A percentile compares a stretch with the other conserved stretches of the same genome.
Conservation (phyloP, 2,888 invertebrate species). For the Trachelus troglodyta region DNA sequence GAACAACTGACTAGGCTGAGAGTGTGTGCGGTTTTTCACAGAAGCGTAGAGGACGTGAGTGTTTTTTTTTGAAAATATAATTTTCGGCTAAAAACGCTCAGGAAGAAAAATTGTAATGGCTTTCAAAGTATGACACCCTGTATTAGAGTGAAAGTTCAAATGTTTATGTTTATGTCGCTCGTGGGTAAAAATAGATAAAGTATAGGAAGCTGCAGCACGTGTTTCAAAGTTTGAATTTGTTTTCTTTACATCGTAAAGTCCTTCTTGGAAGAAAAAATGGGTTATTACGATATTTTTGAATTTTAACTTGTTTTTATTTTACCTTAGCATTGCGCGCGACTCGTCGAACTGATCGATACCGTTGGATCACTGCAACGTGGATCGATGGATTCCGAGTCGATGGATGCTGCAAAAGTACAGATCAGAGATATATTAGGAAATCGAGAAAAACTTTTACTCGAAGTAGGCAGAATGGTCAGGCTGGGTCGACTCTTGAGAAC, state of each 20-base stretch:
- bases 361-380: conserved; percentile 49
- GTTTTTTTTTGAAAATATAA: neutral
- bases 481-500: conserved; percentile 76
- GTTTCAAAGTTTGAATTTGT: conserved; percentile 8
- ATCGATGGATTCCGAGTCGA: conserved; percentile 2
- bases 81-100: neutral
- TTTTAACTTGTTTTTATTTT: neutral
- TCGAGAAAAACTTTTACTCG: conserved; percentile 75
- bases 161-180: conserved; percentile 1
- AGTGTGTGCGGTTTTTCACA: conserved; percentile 81
- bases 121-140: neutral
- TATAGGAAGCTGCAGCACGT: neutral
- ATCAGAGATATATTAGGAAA: conserved; percentile 71
- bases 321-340: conserved; percentile 71
- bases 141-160: neutral
- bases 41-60: conserved; percentile 68
- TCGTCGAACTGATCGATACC: conserved; percentile 72
- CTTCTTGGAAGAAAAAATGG: neutral
- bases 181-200: conserved; percentile 2
- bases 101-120: neutral
- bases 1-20: conserved; percentile 81
- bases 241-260: conserved; percentile 4
- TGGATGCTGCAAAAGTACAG: neutral
- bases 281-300: neutral
- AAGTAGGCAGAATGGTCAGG: conserved; percentile 79